A percentile compares a stretch with the other conserved stretches of the same genome.
Conservation (phyloP, 2,113 vertebrate species). For the Eptesicus fuscus region DNA sequence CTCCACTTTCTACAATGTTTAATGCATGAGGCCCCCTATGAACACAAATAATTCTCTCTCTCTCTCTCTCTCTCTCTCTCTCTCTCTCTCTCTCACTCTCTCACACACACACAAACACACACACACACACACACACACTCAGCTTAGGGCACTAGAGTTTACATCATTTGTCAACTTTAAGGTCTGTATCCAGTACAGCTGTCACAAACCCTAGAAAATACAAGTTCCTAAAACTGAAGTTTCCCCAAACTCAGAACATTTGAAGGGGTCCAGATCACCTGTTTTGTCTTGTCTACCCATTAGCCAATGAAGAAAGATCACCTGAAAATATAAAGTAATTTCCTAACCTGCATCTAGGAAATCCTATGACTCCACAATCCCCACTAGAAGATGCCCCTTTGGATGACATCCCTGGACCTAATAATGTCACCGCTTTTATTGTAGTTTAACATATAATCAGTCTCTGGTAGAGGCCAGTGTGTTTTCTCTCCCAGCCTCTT, state of each 20-base stretch:
- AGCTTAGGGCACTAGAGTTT: neutral
- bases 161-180: neutral
- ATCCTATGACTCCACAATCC: neutral
- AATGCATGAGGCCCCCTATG: neutral
- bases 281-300: neutral
- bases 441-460: neutral
- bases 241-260: neutral
- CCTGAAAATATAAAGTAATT: neutral
- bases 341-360: neutral
- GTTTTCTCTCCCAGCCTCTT: neutral
- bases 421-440: neutral
- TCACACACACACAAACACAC: neutral
- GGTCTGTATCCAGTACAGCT: neutral
- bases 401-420: neutral
- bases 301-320: neutral
- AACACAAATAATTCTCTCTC: accelerated
- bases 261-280: neutral
- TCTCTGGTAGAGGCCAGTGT: neutral
- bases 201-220: neutral
- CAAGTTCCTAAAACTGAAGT: neutral
- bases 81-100: too few species aligned
- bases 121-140: neutral
- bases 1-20: slow-evolving; percentile 51
- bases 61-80: accelerated
- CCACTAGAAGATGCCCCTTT: neutral